A percentile compares a stretch with the other conserved stretches of the same genome.
Evolutionary conservation across 2,888 invertebrate genomes (phyloP).

Genomic region (Stictocephala bisonia): DNA sequence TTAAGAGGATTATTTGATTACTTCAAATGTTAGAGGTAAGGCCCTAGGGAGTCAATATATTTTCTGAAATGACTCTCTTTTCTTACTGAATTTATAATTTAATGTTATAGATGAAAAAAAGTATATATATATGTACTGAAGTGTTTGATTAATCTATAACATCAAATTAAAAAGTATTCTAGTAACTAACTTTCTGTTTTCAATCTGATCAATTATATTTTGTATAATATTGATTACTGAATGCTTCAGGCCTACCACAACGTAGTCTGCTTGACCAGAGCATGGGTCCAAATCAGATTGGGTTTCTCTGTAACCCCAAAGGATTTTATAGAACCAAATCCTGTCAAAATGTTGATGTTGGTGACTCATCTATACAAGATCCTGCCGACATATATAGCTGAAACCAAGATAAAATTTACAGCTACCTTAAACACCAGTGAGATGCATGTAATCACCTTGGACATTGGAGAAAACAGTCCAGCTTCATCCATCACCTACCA

Average conservation of each 20-base stretch:
- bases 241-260: constrained; percentile 70
- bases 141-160: too few relatives aligned
- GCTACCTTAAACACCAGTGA: constrained; percentile 39
- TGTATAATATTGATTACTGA: too few relatives aligned
- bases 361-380: constrained; percentile 69
- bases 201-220: too few relatives aligned
- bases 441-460: background rate
- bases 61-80: too few relatives aligned
- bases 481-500: background rate
- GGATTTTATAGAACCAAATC: constrained; percentile 69
- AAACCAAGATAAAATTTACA: constrained; percentile 48
- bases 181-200: too few relatives aligned
- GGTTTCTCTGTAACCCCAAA: constrained; percentile 69
- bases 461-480: constrained; percentile 2
- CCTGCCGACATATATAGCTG: constrained; percentile 67
- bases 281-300: constrained; percentile 69
- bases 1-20: too few relatives aligned
- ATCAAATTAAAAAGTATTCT: too few relatives aligned
- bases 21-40: too few relatives aligned
- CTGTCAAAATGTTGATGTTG: constrained; percentile 72
- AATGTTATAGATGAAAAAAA: too few relatives aligned
- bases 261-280: constrained; percentile 68
- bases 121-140: too few relatives aligned
- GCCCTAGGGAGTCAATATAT: too few relatives aligned
- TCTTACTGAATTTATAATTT: too few relatives aligned